A percentile compares a stretch with the other conserved stretches of the same genome.
Conservation (phyloP, 2,797 vertebrate species). For the Trichosurus vulpecula region DNA sequence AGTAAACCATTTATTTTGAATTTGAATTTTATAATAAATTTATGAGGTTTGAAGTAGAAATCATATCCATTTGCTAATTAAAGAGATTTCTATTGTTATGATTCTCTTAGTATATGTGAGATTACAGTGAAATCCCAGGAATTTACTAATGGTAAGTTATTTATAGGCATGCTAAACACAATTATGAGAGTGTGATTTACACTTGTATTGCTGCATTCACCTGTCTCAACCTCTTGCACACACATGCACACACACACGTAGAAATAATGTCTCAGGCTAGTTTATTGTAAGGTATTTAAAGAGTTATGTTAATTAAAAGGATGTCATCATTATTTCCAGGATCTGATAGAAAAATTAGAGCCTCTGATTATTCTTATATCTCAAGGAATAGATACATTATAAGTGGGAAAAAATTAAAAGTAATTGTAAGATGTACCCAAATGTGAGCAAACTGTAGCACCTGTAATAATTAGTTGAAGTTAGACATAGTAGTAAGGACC, state of each 20-base stretch:
- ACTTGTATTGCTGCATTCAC: background rate
- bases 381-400: conserved; percentile 1
- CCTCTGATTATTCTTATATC: background rate
- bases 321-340: background rate
- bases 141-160: background rate
- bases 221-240: background rate
- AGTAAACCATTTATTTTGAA: background rate
- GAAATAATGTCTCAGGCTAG: background rate
- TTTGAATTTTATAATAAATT: background rate
- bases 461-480: background rate
- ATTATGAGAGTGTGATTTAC: background rate
- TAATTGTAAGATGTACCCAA: background rate
- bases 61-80: background rate
- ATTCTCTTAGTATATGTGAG: background rate
- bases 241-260: no score
- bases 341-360: background rate
- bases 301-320: background rate
- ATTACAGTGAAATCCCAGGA: background rate
- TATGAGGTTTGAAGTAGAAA: background rate
- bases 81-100: background rate
- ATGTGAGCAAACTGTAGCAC: background rate
- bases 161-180: conserved; percentile 12
- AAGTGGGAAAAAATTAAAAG: background rate
- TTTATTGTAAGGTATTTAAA: background rate
- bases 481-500: background rate